phyloP scores from a whole-genome alignment of 2,797 vertebrate genomes.

The Crenichthys baileyi region DNA sequence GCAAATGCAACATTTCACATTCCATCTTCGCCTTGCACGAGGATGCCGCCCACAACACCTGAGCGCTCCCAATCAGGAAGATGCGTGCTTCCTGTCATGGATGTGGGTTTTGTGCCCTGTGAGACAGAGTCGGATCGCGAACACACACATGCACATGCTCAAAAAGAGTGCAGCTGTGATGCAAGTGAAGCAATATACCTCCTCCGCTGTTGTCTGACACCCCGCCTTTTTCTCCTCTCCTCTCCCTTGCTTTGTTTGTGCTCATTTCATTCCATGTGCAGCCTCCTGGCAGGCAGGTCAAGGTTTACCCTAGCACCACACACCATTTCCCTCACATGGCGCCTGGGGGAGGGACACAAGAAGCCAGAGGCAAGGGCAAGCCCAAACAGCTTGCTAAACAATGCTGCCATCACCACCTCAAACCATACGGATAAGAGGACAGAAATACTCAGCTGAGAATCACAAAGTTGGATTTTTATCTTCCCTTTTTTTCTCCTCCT shows the following conservation, averaged over 20 bases:
- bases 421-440: conserved; percentile 62
- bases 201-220: conserved; percentile 52
- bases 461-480: conserved; percentile 48
- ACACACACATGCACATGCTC: conserved; percentile 10
- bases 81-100: conserved; percentile 38
- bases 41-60: conserved; percentile 79
- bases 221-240: conserved; percentile 47
- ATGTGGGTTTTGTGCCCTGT: conserved; percentile 43
- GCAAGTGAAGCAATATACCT: conserved; percentile 57
- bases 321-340: conserved; percentile 86
- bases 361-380: conserved; percentile 93
- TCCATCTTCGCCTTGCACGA: conserved; percentile 56
- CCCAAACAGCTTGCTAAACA: conserved; percentile 79
- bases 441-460: conserved; percentile 53
- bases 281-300: conserved; percentile 94
- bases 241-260: conserved; percentile 74
- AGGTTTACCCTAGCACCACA: conserved; percentile 94
- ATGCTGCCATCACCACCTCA: conserved; percentile 68
- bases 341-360: conserved; percentile 93
- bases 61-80: conserved; percentile 65
- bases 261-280: conserved; percentile 80
- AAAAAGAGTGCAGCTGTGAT: conserved; percentile 38
- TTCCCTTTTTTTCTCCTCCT: conserved; percentile 12
- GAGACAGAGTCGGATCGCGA: conserved; percentile 58
- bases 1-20: conserved; percentile 69